phyloP scores from a whole-genome alignment of 2,888 invertebrate species.

The Mylabris sibirica region DNA sequence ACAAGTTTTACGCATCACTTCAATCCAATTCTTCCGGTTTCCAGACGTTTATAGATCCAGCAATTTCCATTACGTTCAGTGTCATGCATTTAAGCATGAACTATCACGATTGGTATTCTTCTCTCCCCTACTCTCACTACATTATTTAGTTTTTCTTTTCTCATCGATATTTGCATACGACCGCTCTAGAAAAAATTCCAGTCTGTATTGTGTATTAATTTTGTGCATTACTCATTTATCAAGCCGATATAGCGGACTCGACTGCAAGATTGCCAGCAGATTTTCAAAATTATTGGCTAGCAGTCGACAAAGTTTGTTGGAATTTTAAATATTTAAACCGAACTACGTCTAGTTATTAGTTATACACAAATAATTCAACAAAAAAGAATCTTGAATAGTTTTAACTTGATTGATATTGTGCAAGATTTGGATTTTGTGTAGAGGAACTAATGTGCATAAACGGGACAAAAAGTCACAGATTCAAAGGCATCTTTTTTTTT shows the following conservation, averaged over 20 bases:
- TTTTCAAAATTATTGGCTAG: neutral
- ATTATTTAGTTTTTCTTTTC: neutral
- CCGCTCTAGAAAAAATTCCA: neutral
- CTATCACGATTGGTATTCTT: neutral
- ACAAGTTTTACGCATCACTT: conserved; percentile 35
- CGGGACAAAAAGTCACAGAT: no score
- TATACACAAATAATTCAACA: neutral
- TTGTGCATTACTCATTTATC: neutral
- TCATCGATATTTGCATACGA: neutral
- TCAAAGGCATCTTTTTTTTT: no score
- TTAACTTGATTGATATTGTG: neutral
- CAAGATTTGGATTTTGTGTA: no score
- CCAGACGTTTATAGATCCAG: conserved; percentile 34
- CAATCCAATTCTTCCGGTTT: conserved; percentile 35
- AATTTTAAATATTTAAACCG: neutral
- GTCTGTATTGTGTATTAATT: neutral
- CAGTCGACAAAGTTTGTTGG: neutral
- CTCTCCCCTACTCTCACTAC: neutral
- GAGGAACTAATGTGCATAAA: no score
- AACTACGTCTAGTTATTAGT: neutral
- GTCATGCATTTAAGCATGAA: conserved; percentile 32
- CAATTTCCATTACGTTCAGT: conserved; percentile 36
- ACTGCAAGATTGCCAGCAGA: neutral
- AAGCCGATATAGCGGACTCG: no score
- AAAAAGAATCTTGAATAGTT: neutral